Conservation (phyloP, 1,140 invertebrate genomes). For the Acromyrmex echinatior region DNA sequence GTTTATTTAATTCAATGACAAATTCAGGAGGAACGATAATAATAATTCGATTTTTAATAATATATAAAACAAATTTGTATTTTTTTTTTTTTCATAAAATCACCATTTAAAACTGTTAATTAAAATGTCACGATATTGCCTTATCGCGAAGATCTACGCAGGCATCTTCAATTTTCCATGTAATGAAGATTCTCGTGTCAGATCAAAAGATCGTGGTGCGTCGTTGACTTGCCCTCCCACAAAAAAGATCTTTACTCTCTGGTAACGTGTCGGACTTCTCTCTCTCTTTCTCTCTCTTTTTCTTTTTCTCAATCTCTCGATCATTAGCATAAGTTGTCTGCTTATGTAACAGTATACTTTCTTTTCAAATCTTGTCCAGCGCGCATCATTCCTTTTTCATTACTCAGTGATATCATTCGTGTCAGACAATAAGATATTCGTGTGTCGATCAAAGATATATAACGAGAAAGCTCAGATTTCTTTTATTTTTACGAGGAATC, state of each 20-base stretch:
- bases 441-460: background rate
- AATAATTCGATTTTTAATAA: background rate
- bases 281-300: background rate
- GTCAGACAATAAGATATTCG: constrained; percentile 21
- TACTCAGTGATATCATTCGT: constrained; percentile 39
- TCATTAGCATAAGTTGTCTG: constrained; percentile 70
- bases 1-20: background rate
- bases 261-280: background rate
- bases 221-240: constrained; percentile 52
- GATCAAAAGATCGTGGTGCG: constrained; percentile 33
- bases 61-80: background rate
- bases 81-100: background rate
- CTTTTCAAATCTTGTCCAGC: constrained; percentile 62
- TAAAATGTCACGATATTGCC: background rate
- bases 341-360: constrained; percentile 71
- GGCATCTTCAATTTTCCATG: no score
- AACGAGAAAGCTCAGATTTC: background rate
- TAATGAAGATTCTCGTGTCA: background rate
- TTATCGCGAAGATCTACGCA: background rate
- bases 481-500: constrained; percentile 7
- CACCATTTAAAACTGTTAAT: background rate
- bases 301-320: constrained; percentile 13
- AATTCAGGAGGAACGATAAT: background rate
- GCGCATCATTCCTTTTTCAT: constrained; percentile 14
- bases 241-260: constrained; percentile 15